Base-by-base conservation (phyloP, 1,140 invertebrate species). In the Oscheius sp. region DNA sequence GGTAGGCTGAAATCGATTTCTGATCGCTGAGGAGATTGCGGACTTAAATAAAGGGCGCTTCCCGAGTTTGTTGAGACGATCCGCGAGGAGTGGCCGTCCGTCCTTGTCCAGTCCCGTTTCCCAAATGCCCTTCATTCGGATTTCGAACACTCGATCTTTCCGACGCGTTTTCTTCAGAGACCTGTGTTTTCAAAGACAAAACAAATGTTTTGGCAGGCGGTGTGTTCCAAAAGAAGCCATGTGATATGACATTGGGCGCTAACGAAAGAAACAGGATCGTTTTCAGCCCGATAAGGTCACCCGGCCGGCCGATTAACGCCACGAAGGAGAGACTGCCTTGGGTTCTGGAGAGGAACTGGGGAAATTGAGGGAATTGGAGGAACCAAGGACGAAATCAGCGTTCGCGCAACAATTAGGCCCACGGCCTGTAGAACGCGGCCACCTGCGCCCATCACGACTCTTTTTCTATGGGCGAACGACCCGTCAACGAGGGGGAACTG, bases 231-330 rank as follows among this genome's bases (percentile, higher is more conserved):
- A 55, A 55, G 28, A n/a, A n/a, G n/a, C n/a, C n/a, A n/a, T n/a
- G n/a, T n/a, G 49, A 55, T 55, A 55, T 55, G 49, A 55, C 49
- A 55, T 55, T 55, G 49, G n/a, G 28, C 49, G 49, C 49, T 15
- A n/a, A n/a, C 49, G 7, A 13, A 23, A 23, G 28, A 26, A 55
- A 55, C 49, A 20, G 49, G 49, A 15, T 55, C 49, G 49, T 55
- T 55, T 55, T 55, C 23, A 23, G 23, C 7, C 7, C 49, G 49
- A 55, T 55, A 55, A 55, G 49, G 49, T 55, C 49, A 55, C 49
- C 7, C 7, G 38, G 38, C 7, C 38, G n/a, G n/a, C n/a, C n/a
- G n/a, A n/a, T n/a, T n/a, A n/a, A n/a, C n/a, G n/a, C n/a, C n/a
- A n/a, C n/a, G n/a, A n/a, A n/a, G n/a, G n/a, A 10, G 38, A 42